Conservation (phyloP, 2,113 vertebrate species). For the Lampris incognitus region DNA sequence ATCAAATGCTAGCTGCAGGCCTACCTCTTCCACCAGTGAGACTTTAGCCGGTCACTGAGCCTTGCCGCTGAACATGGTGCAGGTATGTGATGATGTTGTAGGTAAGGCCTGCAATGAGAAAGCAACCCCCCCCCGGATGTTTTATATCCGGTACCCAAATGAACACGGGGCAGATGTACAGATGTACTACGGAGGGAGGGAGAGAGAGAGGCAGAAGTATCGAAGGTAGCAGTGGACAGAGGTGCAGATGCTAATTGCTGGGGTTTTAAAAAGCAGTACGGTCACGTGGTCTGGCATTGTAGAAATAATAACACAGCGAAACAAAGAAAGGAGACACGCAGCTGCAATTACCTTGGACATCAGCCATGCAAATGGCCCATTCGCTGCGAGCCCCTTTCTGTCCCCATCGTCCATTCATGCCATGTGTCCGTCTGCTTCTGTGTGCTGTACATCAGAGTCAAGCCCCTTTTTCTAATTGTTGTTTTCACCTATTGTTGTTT, state of each 20-base stretch:
- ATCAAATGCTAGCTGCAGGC: too few species aligned
- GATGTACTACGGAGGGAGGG: not conserved
- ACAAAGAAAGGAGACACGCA: conserved; percentile 36
- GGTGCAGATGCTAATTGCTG: conserved; percentile 21
- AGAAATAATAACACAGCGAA: conserved; percentile 35
- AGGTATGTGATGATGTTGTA: not conserved
- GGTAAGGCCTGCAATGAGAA: not conserved
- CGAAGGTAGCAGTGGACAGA: conserved; percentile 15
- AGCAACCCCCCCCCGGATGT: not conserved
- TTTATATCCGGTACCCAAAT: conserved; percentile 6
- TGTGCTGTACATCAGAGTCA: not conserved
- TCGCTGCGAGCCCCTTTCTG: conserved; percentile 2
- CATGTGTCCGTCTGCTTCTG: not conserved
- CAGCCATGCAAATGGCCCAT: conserved; percentile 2
- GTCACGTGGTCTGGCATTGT: conserved; percentile 33
- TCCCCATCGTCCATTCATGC: conserved; percentile 1
- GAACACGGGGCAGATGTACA: conserved; percentile 42
- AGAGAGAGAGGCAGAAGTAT: not conserved
- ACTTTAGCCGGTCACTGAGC: not conserved
- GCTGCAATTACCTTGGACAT: conserved; percentile 30
- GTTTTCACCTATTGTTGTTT: too few species aligned
- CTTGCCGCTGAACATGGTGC: not conserved
- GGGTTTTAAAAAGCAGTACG: not conserved
- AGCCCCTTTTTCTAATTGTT: not conserved
- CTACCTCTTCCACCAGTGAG: too few species aligned